Conservation (phyloP, 30 jellyfish, hydroid and myxozoan genomes). For the Cassiopea andromeda region DNA sequence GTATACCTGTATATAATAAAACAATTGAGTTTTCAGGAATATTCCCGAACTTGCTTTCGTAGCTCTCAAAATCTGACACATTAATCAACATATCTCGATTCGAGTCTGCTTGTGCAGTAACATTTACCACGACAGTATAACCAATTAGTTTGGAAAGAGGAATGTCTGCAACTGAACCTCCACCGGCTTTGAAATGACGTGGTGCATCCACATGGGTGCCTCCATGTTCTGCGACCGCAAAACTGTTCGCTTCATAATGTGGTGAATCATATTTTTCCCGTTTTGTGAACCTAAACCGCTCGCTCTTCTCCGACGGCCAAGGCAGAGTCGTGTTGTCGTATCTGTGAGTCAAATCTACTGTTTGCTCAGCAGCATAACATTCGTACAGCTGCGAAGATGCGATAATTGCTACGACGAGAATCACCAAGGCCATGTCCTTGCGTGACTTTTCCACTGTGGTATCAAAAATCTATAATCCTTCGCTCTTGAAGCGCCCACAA, state of each 20-base stretch:
- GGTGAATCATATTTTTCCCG: conserved; percentile 25
- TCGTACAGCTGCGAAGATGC: background rate
- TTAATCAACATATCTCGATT: conserved; percentile 54
- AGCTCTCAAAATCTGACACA: conserved; percentile 52
- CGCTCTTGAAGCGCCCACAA: background rate
- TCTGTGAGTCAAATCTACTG: conserved; percentile 50
- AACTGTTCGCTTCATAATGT: conserved; percentile 77
- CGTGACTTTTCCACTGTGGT: background rate
- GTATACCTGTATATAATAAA: conserved; percentile 75
- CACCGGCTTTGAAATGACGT: conserved; percentile 79
- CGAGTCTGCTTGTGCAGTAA: conserved; percentile 31
- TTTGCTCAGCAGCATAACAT: background rate
- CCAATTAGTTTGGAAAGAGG: conserved; percentile 75
- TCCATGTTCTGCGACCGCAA: conserved; percentile 83
- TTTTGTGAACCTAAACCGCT: conserved; percentile 54
- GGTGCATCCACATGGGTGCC: conserved; percentile 97
- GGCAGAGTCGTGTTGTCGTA: conserved; percentile 50
- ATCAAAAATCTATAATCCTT: background rate
- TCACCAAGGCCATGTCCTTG: conserved; percentile 6
- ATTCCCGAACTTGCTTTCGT: conserved; percentile 63
- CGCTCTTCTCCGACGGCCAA: conserved; percentile 77
- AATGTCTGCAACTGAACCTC: conserved; percentile 58
- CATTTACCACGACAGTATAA: conserved; percentile 64
- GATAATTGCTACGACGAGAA: background rate
- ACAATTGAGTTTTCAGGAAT: conserved; percentile 62